These are phyloP conservation scores for Hydrozoanthus gracilis DNA, from an alignment of 92 coral and sea anemone genomes.

Conservation along the genomic window DNA sequence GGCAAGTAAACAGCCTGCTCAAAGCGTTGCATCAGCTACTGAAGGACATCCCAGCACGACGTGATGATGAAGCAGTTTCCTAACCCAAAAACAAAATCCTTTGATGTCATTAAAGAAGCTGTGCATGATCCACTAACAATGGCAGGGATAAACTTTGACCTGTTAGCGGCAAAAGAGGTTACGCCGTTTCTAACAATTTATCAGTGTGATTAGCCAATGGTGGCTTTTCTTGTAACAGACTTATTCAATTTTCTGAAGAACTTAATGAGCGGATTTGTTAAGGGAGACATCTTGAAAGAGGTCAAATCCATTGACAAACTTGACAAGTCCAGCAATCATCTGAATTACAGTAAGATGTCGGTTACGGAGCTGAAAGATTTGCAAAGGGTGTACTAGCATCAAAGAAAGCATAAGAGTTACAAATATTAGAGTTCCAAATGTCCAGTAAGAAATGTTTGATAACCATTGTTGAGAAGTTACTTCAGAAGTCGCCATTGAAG, in stretches of 20 bases:
- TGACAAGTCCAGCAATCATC: neutral
- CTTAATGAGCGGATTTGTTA: conserved; percentile 20
- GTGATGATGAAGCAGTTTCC: neutral
- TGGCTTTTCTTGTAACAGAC: neutral
- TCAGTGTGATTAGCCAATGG: neutral
- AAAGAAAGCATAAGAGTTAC: neutral
- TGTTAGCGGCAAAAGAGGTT: no score
- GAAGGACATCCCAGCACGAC: conserved; percentile 17
- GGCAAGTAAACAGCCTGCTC: no score
- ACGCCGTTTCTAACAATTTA: neutral
- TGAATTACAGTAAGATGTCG: neutral
- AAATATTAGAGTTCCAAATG: conserved; percentile 16
- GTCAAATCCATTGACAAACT: conserved; percentile 21
- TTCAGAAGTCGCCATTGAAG: conserved; percentile 8
- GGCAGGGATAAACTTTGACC: neutral
- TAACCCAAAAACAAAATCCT: no score
- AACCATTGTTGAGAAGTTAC: conserved; percentile 26
- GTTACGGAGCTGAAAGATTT: neutral
- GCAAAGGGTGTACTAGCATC: no score
- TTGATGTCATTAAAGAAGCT: conserved; percentile 13
- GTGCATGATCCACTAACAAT: conserved; percentile 36
- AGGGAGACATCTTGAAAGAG: conserved; percentile 27
- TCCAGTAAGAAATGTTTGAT: conserved; percentile 17
- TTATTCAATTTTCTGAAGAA: conserved; percentile 34
- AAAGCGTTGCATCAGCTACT: no score